Conservation (phyloP, 2,113 vertebrate species). For the Hemibagrus wyckioides region DNA sequence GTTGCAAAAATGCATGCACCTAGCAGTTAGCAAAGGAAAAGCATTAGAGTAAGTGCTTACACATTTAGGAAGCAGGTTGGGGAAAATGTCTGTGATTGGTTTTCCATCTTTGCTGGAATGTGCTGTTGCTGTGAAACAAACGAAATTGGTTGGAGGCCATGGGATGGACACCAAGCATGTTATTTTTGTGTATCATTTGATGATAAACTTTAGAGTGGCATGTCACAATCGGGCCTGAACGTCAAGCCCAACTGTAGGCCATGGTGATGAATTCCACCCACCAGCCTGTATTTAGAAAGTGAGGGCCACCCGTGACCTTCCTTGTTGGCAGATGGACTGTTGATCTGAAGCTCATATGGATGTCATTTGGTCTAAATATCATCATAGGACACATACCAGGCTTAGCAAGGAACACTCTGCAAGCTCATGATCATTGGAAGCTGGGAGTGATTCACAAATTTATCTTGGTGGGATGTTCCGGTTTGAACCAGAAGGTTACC, state of each 20-base stretch:
- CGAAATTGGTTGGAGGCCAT: background rate
- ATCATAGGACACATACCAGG: background rate
- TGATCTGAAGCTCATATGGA: background rate
- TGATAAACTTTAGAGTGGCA: background rate
- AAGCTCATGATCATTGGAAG: background rate
- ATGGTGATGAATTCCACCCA: background rate
- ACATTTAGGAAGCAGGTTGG: background rate
- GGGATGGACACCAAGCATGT: background rate
- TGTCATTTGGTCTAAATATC: background rate
- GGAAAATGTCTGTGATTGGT: background rate
- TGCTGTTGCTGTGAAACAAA: background rate
- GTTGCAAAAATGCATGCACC: background rate
- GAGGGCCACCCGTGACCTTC: background rate
- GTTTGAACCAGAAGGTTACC: background rate
- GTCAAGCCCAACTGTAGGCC: background rate
- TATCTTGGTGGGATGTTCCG: background rate
- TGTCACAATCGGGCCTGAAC: background rate
- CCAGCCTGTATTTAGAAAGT: background rate
- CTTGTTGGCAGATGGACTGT: background rate
- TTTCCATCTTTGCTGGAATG: too few relatives aligned
- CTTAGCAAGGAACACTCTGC: background rate
- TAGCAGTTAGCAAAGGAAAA: conserved; percentile 15
- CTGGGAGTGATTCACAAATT: background rate
- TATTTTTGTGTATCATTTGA: background rate
- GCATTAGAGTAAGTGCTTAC: background rate